These are phyloP conservation scores for Hippocampus comes DNA, from an alignment of 2,113 vertebrate genomes.

Conservation along the genomic window DNA sequence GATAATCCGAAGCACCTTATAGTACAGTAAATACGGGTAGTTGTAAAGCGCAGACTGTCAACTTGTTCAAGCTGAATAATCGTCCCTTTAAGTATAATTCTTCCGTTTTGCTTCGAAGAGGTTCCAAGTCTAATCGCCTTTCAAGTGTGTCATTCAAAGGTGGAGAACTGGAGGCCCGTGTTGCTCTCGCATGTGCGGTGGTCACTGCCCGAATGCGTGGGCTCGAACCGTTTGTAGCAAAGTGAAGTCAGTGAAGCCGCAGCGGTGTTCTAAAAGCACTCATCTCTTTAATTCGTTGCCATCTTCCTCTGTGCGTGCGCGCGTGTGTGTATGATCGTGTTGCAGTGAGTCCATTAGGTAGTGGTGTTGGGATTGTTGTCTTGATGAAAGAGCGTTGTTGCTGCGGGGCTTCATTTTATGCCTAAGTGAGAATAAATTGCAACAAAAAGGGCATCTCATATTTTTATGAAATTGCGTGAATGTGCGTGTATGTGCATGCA, in stretches of 20 bases:
- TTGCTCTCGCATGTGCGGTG: not conserved
- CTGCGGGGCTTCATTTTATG: not conserved
- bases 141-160: not conserved
- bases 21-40: too few species aligned
- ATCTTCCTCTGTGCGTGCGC: not conserved
- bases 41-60: too few species aligned
- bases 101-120: not conserved
- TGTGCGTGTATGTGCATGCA: not conserved
- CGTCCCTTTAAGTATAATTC: not conserved
- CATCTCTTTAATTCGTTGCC: not conserved
- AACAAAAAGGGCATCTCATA: not conserved
- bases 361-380: not conserved
- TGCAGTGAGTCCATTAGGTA: not conserved
- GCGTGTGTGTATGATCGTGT: not conserved
- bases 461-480: not conserved
- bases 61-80: not conserved
- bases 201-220: not conserved
- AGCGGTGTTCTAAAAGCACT: not conserved
- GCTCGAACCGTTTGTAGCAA: not conserved
- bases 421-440: constrained; percentile 2
- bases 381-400: not conserved
- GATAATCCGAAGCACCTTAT: too few species aligned
- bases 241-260: not conserved
- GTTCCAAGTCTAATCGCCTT: too few species aligned
- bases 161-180: not conserved